A percentile compares a stretch with the other conserved stretches of the same genome.
phyloP scores from a whole-genome alignment of 2,113 vertebrate species.

The Pitta sordida region DNA sequence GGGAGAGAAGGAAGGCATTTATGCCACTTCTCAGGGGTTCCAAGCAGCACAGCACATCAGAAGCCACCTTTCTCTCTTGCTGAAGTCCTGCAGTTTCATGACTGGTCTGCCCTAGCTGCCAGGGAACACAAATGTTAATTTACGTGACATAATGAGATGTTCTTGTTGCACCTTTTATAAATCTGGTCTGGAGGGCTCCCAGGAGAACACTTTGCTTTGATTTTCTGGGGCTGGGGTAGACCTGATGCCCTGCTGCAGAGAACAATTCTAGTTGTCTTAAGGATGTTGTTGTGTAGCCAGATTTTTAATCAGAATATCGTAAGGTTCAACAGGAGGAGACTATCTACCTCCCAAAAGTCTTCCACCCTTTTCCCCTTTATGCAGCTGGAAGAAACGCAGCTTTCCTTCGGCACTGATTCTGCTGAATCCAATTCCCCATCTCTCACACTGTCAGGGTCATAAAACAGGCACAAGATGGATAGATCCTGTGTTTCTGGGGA shows the following conservation, averaged over 20 bases:
- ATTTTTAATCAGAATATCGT: not conserved
- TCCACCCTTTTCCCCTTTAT: not conserved
- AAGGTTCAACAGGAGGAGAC: not conserved
- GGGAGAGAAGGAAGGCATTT: not conserved
- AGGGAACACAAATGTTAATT: not conserved
- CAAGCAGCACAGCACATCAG: not conserved
- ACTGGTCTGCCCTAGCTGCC: not conserved
- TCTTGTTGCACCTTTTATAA: not conserved
- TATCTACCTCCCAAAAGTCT: not conserved
- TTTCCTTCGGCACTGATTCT: not conserved
- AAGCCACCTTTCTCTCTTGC: not conserved
- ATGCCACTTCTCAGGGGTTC: not conserved
- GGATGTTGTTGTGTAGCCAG: not conserved
- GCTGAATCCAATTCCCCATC: not conserved
- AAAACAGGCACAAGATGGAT: not conserved
- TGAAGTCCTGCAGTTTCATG: not conserved
- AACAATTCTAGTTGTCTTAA: not conserved
- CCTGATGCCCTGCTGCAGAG: not conserved
- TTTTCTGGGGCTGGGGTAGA: not conserved
- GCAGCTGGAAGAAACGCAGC: not conserved
- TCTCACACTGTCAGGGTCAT: not conserved
- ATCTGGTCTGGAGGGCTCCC: accelerated
- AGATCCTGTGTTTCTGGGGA: not conserved
- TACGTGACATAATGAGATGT: not conserved
- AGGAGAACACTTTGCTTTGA: not conserved